Evolutionary conservation across 2,797 vertebrate species (phyloP), one percentile per base, ranked within the genome.

Genomic region (Sebastes steindachneri): DNA sequence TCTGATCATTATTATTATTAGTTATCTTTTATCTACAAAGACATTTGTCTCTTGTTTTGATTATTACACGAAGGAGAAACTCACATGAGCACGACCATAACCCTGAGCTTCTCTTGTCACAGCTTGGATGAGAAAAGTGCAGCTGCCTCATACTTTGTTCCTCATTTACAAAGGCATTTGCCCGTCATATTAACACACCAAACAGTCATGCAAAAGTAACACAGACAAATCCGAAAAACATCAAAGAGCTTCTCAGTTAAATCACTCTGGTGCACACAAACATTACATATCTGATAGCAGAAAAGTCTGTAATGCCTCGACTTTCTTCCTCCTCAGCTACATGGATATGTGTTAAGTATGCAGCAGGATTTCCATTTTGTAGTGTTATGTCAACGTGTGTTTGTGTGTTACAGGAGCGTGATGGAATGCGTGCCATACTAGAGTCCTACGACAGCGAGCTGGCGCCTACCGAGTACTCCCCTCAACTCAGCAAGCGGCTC

Each of bases 401-500:
- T 23, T 62, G 37, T 76, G 14, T 90, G 37, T 89, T 86, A 14
- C 93, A 99, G 98, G 98, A 98, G 77, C 97, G 98, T 0, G 98
- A 99, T 2, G 98, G 98, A 4, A 98, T 99, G 97, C 96, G 97
- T 11, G 94, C 97, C 3, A 98, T 99, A 68, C 94, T 99, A 64
- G 97, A 98, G 85, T 99, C 98, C 0, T 99, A 99, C 0, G 97
- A 99, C 93, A 97, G 92, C 0, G 98, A 98, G 92, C 94, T 99
- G 90, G 96, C 95, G 0, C 85, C 96, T 0, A 92, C 95, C 0
- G 97, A 98, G 87, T 97, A 98, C 86, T 95, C 97, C 0, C 97
- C 97, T 9, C 98, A 99, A 87, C 96, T 99, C 89, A 96, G 59
- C 64, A 96, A 95, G 1, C 96, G 98, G 0, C 94, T 99, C 76